Conservation (phyloP, 2,888 invertebrate genomes). For the Phyllotreta cruciferae region DNA sequence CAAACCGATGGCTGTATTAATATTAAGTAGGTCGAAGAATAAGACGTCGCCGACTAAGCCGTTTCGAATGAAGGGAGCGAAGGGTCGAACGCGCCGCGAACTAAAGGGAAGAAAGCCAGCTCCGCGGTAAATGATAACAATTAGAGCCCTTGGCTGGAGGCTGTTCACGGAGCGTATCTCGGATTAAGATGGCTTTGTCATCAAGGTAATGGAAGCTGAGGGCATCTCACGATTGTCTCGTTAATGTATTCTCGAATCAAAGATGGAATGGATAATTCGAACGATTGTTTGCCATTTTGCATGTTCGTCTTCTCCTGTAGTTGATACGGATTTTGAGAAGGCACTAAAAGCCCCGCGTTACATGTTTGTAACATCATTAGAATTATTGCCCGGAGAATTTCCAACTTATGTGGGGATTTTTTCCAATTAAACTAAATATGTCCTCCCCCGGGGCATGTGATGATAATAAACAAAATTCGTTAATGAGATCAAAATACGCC, state of each 20-base stretch:
- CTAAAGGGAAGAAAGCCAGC: conserved; percentile 38
- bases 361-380: conserved; percentile 26
- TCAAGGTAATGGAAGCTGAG: conserved; percentile 60
- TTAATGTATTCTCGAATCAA: conserved; percentile 60
- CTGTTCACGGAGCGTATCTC: conserved; percentile 51
- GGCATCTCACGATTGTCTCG: conserved; percentile 57
- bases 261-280: conserved; percentile 59
- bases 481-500: too few species aligned
- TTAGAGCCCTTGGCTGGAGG: conserved; percentile 54
- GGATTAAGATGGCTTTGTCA: conserved; percentile 60
- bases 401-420: conserved; percentile 5
- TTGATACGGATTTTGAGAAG: conserved; percentile 24
- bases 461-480: too few species aligned
- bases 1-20: conserved; percentile 51
- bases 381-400: conserved; percentile 17
- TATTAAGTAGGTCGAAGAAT: conserved; percentile 50
- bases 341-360: conserved; percentile 23
- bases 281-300: conserved; percentile 52
- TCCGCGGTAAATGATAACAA: conserved; percentile 58
- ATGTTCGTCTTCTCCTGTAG: conserved; percentile 24
- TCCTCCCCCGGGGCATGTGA: too few species aligned
- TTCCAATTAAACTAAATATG: neutral
- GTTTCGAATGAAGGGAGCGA: conserved; percentile 32
- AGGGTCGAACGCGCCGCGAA: conserved; percentile 24
- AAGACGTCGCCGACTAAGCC: conserved; percentile 38